Percentiles rank a stretch among this genome's conserved stretches.
phyloP scores from a whole-genome alignment of 37 sponge, comb jelly and placozoan genomes.

The Spongilla lacustris region DNA sequence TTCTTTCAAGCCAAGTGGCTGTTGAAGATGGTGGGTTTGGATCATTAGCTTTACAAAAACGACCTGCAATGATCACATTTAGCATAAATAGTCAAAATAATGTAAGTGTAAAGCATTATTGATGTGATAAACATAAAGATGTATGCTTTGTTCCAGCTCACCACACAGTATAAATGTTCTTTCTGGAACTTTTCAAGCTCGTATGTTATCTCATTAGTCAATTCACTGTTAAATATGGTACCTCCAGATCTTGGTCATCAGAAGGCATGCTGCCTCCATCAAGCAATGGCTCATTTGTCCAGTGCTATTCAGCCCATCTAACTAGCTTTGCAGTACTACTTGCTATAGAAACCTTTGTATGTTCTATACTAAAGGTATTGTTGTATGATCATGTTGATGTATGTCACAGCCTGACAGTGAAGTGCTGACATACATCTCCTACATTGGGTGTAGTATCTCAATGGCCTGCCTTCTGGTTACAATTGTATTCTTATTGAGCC shows the following conservation, averaged over 20 bases:
- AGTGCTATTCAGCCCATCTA: slow-evolving; percentile 48
- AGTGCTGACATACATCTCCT: slow-evolving; percentile 45
- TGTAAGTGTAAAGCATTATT: too few relatives aligned
- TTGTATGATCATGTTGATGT: too few relatives aligned
- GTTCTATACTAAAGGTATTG: not conserved
- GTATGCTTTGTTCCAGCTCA: not conserved
- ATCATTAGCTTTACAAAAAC: not conserved
- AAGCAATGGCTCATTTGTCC: not conserved
- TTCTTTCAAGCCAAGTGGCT: slow-evolving; percentile 21
- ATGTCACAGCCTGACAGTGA: slow-evolving; percentile 4
- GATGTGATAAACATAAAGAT: too few relatives aligned
- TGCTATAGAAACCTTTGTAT: slow-evolving; percentile 19
- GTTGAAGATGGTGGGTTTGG: not conserved
- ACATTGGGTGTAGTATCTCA: slow-evolving; percentile 65
- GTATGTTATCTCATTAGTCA: not conserved
- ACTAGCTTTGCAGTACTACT: slow-evolving; percentile 76
- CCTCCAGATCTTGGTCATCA: not conserved
- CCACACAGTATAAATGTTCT: not conserved
- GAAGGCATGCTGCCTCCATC: not conserved
- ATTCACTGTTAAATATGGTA: not conserved
- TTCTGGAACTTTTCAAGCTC: slow-evolving; percentile 23
- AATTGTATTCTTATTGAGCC: slow-evolving; percentile 28
- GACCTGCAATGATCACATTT: slow-evolving; percentile 20
- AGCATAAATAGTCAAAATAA: not conserved
- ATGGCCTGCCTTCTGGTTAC: slow-evolving; percentile 53